These are phyloP conservation scores for Drosophila rhopaloa DNA, from an alignment of 1,140 invertebrate species.

Conservation along the genomic window DNA sequence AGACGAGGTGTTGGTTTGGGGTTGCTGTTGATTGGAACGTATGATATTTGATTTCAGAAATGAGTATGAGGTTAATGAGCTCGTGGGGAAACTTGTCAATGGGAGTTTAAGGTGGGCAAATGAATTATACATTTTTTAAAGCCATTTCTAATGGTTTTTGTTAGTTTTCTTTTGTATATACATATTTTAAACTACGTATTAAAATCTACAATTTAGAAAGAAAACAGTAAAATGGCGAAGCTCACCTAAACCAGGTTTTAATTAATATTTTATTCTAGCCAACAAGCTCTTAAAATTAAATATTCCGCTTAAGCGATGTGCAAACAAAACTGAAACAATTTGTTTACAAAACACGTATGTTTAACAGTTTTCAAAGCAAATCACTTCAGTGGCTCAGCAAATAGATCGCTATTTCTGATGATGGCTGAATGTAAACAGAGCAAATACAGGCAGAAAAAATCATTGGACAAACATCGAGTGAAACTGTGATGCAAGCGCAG, in stretches of 20 bases:
- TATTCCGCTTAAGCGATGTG: conserved; percentile 11
- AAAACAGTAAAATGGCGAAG: no score
- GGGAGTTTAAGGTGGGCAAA: background rate
- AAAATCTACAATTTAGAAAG: no score
- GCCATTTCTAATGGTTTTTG: no score
- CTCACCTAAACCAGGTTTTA: background rate
- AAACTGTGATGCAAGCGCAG: conserved; percentile 60
- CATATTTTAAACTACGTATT: background rate
- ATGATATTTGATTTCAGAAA: conserved; percentile 46
- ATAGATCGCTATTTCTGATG: conserved; percentile 57
- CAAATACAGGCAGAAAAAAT: conserved; percentile 22
- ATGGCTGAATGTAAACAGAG: conserved; percentile 30
- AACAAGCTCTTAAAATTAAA: conserved; percentile 7
- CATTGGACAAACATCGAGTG: conserved; percentile 56
- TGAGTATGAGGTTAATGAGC: conserved; percentile 34
- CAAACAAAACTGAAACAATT: conserved; percentile 34
- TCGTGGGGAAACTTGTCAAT: background rate
- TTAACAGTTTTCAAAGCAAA: conserved; percentile 43
- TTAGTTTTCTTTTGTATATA: background rate
- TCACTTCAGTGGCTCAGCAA: conserved; percentile 51
- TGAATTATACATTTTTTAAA: background rate
- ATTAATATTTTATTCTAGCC: conserved; percentile 9
- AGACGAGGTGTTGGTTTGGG: conserved; percentile 13
- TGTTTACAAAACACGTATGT: conserved; percentile 35
- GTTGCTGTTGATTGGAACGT: conserved; percentile 17